Base-by-base conservation (phyloP, 2,888 invertebrate species). In the Drosophila kuntzei region DNA sequence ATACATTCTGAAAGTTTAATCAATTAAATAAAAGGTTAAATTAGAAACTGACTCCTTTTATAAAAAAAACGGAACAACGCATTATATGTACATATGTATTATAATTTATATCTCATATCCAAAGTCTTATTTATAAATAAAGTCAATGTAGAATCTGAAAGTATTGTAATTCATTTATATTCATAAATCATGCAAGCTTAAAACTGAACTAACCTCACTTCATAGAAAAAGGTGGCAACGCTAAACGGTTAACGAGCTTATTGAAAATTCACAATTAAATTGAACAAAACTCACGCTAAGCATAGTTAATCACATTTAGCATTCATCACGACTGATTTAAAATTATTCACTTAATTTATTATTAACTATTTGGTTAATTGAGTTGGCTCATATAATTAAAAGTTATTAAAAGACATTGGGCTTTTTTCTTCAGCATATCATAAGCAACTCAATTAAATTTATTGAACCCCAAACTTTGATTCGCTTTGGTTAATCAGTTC, bases 391-490 rank as follows among this genome's bases (percentile, higher is more conserved):
- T 62, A 66, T 59, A 59, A 72, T 66, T 59, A 59, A 66, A 71
- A 61, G n/a, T 54, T 36, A 14, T 47, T 41, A 9, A 25, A 34
- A 27, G 9, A 27, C 18, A 16, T 14, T 16, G n/a, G n/a, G 32
- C 11, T 37, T 37, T 41, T 14, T 37, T 25, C n/a, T 39, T 43
- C 2, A n/a, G 20, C 2, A n/a, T 12, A 7, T 22, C 20, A 50
- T 76, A 29, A 62, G 66, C 72, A 76, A 46, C 63, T 67, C 51
- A 63, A 59, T 63, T 78, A 50, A 61, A 50, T 16, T 49, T 47
- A 20, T 41, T 55, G 9, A 41, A 25, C 9, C 43, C 34, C 50
- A 20, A 8, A n/a, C 25, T 47, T 36, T 14, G 37, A 58, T 58
- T 61, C 50, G 67, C 16, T 57, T 44, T 43, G 55, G 32, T 47